Conservation (phyloP, 2,113 vertebrate species). For the Butorides virescens region DNA sequence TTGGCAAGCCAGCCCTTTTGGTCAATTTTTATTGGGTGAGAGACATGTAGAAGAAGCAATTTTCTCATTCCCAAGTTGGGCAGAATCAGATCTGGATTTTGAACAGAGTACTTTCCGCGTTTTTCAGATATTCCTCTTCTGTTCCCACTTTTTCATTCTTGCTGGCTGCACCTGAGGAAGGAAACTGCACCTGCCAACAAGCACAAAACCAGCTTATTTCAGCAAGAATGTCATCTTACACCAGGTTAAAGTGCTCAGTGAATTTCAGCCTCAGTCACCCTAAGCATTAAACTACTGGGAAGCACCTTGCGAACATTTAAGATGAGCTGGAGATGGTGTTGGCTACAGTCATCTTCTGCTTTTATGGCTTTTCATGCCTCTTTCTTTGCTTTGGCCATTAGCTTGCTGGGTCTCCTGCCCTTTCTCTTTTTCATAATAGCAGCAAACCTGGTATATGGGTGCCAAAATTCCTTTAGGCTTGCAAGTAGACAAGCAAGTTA, state of each 20-base stretch:
- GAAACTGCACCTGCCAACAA: background rate
- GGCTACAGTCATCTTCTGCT: fast-evolving
- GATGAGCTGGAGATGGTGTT: background rate
- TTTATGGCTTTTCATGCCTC: background rate
- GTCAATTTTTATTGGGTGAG: background rate
- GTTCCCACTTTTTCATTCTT: background rate
- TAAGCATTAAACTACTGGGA: background rate
- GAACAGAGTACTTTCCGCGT: background rate
- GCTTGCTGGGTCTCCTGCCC: background rate
- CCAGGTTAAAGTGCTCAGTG: background rate
- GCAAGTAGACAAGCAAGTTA: background rate
- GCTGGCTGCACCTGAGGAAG: background rate
- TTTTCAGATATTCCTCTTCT: background rate
- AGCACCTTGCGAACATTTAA: background rate
- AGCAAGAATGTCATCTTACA: background rate
- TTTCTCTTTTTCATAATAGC: background rate
- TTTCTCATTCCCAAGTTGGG: background rate
- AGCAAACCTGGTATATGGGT: background rate
- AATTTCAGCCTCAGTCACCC: background rate
- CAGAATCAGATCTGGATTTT: background rate
- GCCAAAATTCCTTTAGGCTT: background rate
- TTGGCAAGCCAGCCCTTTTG: background rate
- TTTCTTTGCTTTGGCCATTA: background rate
- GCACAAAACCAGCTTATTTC: background rate
- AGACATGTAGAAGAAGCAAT: background rate